Percentiles rank a stretch among this genome's conserved stretches.
Evolutionary conservation across 2,888 invertebrate genomes (phyloP).

Genomic region (Lymantria dispar): DNA sequence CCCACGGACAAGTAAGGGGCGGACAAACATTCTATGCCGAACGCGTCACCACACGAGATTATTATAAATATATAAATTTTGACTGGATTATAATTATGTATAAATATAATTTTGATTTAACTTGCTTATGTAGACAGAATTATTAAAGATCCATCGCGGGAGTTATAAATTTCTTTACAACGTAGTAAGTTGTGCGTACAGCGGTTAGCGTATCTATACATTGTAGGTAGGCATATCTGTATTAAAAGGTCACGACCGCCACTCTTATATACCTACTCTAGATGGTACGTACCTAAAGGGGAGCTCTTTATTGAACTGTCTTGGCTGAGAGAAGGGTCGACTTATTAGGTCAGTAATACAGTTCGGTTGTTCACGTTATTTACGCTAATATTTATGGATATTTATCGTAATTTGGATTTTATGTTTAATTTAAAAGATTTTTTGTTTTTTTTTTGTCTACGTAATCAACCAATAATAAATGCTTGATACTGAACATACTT

Average conservation of each 20-base stretch:
- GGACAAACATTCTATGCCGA: no score
- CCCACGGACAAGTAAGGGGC: no score
- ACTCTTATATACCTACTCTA: conserved; percentile 62
- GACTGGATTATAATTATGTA: no score
- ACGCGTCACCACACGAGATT: no score
- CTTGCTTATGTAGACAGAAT: background rate
- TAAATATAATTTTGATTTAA: no score
- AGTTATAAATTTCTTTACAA: conserved; percentile 48
- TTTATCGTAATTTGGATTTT: background rate
- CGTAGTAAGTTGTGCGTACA: conserved; percentile 49
- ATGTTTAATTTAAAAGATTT: no score
- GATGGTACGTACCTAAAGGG: conserved; percentile 69
- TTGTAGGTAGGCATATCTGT: conserved; percentile 51
- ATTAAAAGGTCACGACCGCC: conserved; percentile 76
- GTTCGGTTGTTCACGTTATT: conserved; percentile 27
- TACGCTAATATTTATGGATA: background rate
- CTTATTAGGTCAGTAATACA: conserved; percentile 80
- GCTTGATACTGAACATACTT: no score
- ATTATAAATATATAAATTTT: no score
- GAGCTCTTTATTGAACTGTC: conserved; percentile 79
- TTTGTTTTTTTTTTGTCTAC: no score
- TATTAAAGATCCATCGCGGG: conserved; percentile 14
- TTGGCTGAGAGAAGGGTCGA: conserved; percentile 75
- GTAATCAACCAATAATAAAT: no score
- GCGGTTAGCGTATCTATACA: conserved; percentile 55